These are phyloP conservation scores for Chaetops frenatus DNA, from an alignment of 2,113 vertebrate genomes.

Conservation along the genomic window DNA sequence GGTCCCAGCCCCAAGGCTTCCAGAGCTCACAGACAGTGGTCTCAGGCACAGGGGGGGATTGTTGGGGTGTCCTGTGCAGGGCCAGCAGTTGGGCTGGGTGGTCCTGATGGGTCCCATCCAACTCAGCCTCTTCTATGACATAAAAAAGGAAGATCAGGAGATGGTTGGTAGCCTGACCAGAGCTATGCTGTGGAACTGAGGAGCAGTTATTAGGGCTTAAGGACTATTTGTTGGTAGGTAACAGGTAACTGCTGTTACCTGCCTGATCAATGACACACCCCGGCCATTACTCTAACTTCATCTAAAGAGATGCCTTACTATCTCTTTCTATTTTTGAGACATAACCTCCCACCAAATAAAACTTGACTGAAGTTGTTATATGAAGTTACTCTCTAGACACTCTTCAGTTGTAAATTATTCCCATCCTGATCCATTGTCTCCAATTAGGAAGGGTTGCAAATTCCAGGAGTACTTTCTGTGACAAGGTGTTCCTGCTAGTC, in stretches of 20 bases:
- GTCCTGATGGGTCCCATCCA: not conserved
- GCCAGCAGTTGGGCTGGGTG: not conserved
- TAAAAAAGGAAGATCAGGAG: not conserved
- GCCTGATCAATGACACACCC: not conserved
- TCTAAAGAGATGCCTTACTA: not conserved
- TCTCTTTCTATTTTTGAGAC: not conserved
- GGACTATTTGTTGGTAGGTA: not conserved
- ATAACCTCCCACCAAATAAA: not conserved
- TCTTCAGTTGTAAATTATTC: not conserved
- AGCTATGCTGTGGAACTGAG: not conserved
- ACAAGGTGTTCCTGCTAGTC: not conserved
- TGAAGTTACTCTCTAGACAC: not conserved
- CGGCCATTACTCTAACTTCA: not conserved
- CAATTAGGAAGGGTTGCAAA: not conserved
- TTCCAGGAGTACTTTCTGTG: not conserved
- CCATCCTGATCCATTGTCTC: not conserved
- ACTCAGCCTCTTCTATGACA: not conserved
- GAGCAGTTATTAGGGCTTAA: not conserved
- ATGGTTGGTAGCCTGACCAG: not conserved
- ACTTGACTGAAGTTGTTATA: not conserved
- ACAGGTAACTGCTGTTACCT: not conserved
- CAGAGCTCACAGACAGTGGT: rapidly evolving
- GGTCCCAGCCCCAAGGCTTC: not conserved
- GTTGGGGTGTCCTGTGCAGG: not conserved
- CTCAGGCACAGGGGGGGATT: not conserved